phyloP scores from a whole-genome alignment of 1,140 invertebrate species.

The Sitobion miscanthi region DNA sequence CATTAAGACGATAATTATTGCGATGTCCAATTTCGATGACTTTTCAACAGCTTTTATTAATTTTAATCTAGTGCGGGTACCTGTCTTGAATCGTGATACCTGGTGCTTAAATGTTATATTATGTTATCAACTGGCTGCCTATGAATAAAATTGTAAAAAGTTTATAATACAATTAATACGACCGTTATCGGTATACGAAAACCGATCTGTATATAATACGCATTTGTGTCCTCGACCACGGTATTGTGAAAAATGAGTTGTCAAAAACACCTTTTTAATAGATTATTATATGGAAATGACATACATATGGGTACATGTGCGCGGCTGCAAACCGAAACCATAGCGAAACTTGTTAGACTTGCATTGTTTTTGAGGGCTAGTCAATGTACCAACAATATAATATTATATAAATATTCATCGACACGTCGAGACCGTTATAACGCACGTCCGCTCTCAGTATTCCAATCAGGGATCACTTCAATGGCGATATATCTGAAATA shows the following conservation, averaged over 20 bases:
- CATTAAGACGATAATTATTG: slow-evolving; percentile 11
- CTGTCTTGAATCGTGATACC: too few species aligned
- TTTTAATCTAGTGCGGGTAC: too few species aligned
- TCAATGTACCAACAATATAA: slow-evolving; percentile 5
- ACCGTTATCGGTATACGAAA: background rate
- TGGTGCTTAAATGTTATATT: too few species aligned
- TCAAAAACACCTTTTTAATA: slow-evolving; percentile 28
- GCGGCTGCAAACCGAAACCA: background rate
- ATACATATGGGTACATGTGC: background rate
- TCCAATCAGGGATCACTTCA: slow-evolving; percentile 57
- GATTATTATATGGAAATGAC: slow-evolving; percentile 37
- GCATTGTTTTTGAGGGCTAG: slow-evolving; percentile 47
- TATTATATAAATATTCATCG: slow-evolving; percentile 52
- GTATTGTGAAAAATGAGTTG: background rate
- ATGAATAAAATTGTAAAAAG: background rate
- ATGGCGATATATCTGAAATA: slow-evolving; percentile 48
- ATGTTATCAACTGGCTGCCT: background rate
- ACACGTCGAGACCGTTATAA: slow-evolving; percentile 54
- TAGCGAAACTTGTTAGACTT: slow-evolving; percentile 54
- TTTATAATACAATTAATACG: background rate
- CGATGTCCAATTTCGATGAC: background rate
- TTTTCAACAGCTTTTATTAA: too few species aligned
- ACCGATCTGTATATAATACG: too few species aligned
- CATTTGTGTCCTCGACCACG: background rate
- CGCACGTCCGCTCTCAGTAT: slow-evolving; percentile 54